phyloP scores from a whole-genome alignment of 1,140 invertebrate species.

The Heliconius hermathena region DNA sequence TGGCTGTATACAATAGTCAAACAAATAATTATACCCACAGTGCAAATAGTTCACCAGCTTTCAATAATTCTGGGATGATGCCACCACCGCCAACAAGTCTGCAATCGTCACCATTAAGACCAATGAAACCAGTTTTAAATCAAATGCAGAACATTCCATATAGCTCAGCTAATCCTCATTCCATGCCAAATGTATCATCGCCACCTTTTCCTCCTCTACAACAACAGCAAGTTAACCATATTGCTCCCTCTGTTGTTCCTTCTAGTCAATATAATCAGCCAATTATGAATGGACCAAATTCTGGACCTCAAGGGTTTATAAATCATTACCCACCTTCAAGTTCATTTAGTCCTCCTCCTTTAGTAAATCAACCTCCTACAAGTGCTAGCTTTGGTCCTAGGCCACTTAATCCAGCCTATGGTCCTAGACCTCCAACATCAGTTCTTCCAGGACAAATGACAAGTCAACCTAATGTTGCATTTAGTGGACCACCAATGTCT shows the following conservation, averaged over 20 bases:
- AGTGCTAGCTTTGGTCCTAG: slow-evolving; percentile 43
- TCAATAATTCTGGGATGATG: slow-evolving; percentile 67
- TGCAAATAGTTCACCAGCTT: slow-evolving; percentile 72
- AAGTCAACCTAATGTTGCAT: slow-evolving; percentile 55
- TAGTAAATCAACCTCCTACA: slow-evolving; percentile 46
- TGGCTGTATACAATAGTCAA: slow-evolving; percentile 47
- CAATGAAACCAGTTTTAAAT: slow-evolving; percentile 50
- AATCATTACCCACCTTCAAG: slow-evolving; percentile 56
- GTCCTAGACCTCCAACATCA: slow-evolving; percentile 42
- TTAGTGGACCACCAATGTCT: slow-evolving; percentile 44
- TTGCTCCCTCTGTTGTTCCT: slow-evolving; percentile 72
- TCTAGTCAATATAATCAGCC: slow-evolving; percentile 73
- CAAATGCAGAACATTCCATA: slow-evolving; percentile 56
- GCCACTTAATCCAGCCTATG: slow-evolving; percentile 44
- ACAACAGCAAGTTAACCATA: slow-evolving; percentile 75
- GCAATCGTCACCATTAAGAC: slow-evolving; percentile 63
- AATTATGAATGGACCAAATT: slow-evolving; percentile 61
- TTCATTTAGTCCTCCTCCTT: slow-evolving; percentile 47
- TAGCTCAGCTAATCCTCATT: slow-evolving; percentile 49
- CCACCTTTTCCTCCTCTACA: slow-evolving; percentile 57
- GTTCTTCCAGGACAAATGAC: slow-evolving; percentile 43
- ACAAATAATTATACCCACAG: slow-evolving; percentile 68
- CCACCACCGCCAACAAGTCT: slow-evolving; percentile 50
- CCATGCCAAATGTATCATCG: slow-evolving; percentile 46
- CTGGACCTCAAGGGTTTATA: slow-evolving; percentile 34